Evolutionary conservation across 2,113 vertebrate species (phyloP), one percentile per base, ranked within the genome.

Genomic region (Cynocephalus volans): DNA sequence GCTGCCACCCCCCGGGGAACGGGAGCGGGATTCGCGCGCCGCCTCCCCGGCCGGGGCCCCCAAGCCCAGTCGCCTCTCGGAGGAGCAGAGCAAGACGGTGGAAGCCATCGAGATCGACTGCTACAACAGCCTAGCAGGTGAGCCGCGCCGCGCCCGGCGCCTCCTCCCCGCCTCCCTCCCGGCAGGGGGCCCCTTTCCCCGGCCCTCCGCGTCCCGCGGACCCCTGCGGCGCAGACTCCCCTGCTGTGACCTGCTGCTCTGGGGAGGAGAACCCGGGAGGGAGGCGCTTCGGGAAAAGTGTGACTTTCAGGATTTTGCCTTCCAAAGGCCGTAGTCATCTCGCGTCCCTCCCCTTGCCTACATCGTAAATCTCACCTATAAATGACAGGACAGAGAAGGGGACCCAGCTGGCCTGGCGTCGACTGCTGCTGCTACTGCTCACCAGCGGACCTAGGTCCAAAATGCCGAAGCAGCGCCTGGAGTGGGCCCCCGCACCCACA

Each of bases 101-200:
- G 99, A 99, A 98, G 99, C 99, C 96, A 99, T 99, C 81, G 99
- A 99, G 98, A 98, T 99, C 81, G 99, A 99, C 98, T 99, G 99
- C 98, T 99, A 99, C 99, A 99, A 99, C 99, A 99, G 99, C 98
- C 97, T 99, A 98, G 99, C 99, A 98, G 99, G 99, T 99, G 98
- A 98, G 98, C 96, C 54, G 95, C 93, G 56, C 85, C 88, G 90
- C 81, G 24, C 79, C 58, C 64, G n/a, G 19, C 1, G 36, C 33
- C 65, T 36, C 84, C 48, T 76, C 94, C 56, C 62, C 31, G 79
- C 36, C 67, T 45, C 52, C 73, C 21, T 26, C 79, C 73, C 5
- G 1, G 67, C 85, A 41, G 41, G 3, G 67, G 62, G 2, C 56
- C 84, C 31, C 8, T 0, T 6, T 13, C 69, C 79, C 54, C 13